Conservation (phyloP, 2,797 vertebrate species). For the Pyrocephalus nanus region DNA sequence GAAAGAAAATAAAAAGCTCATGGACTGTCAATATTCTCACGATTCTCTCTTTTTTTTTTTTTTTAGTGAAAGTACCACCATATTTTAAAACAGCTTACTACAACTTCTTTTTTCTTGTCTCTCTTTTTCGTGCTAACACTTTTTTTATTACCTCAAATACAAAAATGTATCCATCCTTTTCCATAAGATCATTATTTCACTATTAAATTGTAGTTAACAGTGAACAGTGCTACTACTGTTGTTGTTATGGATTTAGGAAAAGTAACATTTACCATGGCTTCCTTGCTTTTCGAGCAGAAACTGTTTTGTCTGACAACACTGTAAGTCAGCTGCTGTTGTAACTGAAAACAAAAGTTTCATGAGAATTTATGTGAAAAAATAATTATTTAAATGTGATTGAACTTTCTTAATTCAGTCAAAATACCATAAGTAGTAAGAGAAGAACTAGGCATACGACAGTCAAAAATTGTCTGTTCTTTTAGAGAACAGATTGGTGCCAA, state of each 20-base stretch:
- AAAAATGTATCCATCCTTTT: background rate
- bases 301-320: background rate
- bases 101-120: background rate
- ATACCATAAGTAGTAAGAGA: background rate
- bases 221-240: background rate
- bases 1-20: background rate
- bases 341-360: background rate
- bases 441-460: background rate
- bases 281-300: background rate
- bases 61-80: background rate
- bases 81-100: background rate
- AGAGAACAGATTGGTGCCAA: background rate
- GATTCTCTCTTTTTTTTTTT: background rate
- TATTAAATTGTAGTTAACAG: background rate
- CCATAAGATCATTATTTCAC: background rate
- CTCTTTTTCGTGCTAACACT: background rate
- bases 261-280: background rate
- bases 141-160: background rate
- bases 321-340: background rate
- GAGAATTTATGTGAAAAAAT: background rate
- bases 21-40: rapidly evolving
- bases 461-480: background rate
- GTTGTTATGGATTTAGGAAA: background rate
- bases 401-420: background rate
- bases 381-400: background rate